Evolutionary conservation across 2,113 vertebrate species (phyloP).

Genomic region (Baryphthengus martii): DNA sequence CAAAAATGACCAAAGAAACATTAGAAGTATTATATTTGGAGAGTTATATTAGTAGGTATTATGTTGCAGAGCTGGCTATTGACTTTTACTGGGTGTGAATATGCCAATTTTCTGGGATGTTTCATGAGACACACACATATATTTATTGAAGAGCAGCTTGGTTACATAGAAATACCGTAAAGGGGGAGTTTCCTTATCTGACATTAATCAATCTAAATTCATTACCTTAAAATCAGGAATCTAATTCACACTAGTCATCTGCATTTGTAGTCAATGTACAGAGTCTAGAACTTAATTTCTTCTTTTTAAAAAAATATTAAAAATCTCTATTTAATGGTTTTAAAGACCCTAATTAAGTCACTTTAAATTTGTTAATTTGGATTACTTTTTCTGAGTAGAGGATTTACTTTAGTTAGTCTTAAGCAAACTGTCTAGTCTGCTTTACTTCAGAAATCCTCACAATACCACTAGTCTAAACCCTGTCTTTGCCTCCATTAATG

Average conservation of each 20-base stretch:
- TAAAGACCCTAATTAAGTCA: not conserved
- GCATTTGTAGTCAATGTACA: not conserved
- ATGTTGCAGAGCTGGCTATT: not conserved
- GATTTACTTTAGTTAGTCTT: not conserved
- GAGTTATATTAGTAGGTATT: not conserved
- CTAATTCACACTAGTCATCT: not conserved
- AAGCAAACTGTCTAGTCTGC: not conserved
- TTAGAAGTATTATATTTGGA: not conserved
- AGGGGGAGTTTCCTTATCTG: not conserved
- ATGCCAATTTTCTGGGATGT: not conserved
- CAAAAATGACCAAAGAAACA: not conserved
- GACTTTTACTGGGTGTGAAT: not conserved
- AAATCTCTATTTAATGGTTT: not conserved
- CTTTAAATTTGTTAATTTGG: not conserved
- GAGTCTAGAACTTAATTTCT: not conserved
- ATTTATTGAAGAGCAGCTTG: not conserved
- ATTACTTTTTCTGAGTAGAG: not conserved
- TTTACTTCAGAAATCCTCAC: not conserved
- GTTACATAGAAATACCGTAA: not conserved
- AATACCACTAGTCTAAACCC: accelerated
- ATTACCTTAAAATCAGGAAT: not conserved
- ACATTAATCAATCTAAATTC: not conserved
- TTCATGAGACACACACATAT: not conserved
- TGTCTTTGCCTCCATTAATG: not conserved
- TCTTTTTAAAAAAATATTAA: accelerated